Conservation (phyloP, 2,113 vertebrate species). For the Melanerpes formicivorus region DNA sequence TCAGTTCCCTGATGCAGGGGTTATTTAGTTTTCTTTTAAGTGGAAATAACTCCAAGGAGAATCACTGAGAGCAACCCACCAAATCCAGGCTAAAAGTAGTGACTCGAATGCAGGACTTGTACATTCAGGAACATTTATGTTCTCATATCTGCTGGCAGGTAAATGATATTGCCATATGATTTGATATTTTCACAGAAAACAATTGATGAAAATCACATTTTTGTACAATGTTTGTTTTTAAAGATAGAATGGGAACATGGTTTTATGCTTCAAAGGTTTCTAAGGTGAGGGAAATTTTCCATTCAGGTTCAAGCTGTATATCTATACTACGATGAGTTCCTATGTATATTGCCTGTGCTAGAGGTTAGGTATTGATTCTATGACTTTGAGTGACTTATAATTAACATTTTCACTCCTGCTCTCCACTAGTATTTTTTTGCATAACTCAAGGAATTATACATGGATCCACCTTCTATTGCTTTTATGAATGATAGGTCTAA, state of each 20-base stretch:
- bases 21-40: conserved; percentile 42
- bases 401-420: background rate
- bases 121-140: background rate
- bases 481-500: background rate
- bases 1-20: background rate
- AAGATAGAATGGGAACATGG: background rate
- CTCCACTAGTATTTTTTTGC: background rate
- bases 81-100: background rate
- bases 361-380: background rate
- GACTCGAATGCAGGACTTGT: background rate
- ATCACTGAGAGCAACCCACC: background rate
- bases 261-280: background rate
- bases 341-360: background rate
- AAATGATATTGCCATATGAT: background rate
- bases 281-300: background rate
- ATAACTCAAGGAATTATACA: background rate
- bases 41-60: background rate
- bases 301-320: background rate
- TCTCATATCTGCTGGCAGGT: background rate
- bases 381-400: background rate
- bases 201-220: background rate
- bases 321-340: background rate
- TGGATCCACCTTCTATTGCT: background rate
- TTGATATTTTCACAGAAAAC: background rate
- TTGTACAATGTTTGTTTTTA: background rate